These are phyloP conservation scores for Myotis planiceps DNA, from an alignment of 2,797 vertebrate genomes.

Conservation along the genomic window DNA sequence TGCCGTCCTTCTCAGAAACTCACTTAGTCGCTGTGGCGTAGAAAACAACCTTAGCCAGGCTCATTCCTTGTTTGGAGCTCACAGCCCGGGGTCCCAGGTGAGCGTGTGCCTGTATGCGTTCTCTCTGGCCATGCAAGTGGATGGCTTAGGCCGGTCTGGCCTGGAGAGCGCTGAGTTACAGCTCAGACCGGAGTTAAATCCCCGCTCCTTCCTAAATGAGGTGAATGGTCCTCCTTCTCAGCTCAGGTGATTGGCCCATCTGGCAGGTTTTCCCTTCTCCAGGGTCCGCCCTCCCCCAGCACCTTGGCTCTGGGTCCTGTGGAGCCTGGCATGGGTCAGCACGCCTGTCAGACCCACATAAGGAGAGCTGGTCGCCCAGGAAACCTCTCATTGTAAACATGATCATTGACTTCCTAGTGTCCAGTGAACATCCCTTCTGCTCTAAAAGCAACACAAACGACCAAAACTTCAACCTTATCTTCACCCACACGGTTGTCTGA, in stretches of 20 bases:
- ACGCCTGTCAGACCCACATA: too few relatives aligned
- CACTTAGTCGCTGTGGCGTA: neutral
- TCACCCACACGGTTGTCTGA: neutral
- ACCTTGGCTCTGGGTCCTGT: neutral
- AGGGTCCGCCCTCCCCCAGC: neutral
- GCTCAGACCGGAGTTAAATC: accelerated
- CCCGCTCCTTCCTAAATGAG: neutral
- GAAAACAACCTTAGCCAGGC: neutral
- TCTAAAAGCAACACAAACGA: neutral
- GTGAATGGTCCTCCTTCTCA: neutral
- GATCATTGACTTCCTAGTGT: neutral
- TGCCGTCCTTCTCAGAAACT: neutral
- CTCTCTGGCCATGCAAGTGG: neutral
- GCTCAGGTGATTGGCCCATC: neutral
- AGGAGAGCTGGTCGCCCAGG: neutral
- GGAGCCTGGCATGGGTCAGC: neutral
- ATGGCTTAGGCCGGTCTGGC: neutral
- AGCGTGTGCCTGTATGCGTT: neutral
- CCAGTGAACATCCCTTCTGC: neutral
- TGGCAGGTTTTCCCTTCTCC: neutral
- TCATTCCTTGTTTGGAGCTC: neutral
- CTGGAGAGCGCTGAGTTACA: neutral
- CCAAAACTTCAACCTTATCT: neutral
- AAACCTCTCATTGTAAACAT: neutral
- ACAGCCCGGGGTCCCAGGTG: neutral